Conservation (phyloP, 2,888 invertebrate species). For the Apodemia zela region DNA sequence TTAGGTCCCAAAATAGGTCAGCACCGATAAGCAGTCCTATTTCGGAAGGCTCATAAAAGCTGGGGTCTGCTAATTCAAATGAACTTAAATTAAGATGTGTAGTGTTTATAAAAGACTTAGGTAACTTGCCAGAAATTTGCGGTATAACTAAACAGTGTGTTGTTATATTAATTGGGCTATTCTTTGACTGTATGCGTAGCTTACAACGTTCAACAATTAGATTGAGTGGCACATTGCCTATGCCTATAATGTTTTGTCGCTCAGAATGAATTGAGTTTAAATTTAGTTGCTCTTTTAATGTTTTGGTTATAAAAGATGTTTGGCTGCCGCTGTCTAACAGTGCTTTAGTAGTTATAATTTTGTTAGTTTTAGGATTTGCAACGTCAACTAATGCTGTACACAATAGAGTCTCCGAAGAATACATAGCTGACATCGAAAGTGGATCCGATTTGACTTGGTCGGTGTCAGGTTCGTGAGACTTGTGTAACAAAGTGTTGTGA, state of each 20-base stretch:
- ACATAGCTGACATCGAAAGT: background rate
- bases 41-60: too few relatives aligned
- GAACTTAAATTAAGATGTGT: slow-evolving; percentile 9
- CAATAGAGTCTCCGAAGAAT: background rate
- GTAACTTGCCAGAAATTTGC: slow-evolving; percentile 24
- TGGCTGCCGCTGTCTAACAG: slow-evolving; percentile 24
- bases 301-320: slow-evolving; percentile 19
- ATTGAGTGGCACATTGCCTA: slow-evolving; percentile 19
- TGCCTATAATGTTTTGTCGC: slow-evolving; percentile 21
- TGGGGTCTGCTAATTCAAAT: slow-evolving; percentile 18
- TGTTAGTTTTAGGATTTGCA: slow-evolving; percentile 18
- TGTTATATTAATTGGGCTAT: slow-evolving; percentile 10
- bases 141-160: slow-evolving; percentile 22
- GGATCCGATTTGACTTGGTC: background rate
- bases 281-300: slow-evolving; percentile 18
- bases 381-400: slow-evolving; percentile 19
- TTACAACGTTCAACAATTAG: slow-evolving; percentile 16
- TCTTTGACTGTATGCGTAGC: slow-evolving; percentile 18
- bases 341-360: slow-evolving; percentile 17
- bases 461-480: background rate
- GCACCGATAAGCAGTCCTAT: too few relatives aligned
- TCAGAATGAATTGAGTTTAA: slow-evolving; percentile 17
- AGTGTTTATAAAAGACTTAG: slow-evolving; percentile 11
- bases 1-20: too few relatives aligned
- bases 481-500: background rate